These are phyloP conservation scores for Folsomia manolachei DNA, from an alignment of 2,888 invertebrate species.

Conservation along the genomic window DNA sequence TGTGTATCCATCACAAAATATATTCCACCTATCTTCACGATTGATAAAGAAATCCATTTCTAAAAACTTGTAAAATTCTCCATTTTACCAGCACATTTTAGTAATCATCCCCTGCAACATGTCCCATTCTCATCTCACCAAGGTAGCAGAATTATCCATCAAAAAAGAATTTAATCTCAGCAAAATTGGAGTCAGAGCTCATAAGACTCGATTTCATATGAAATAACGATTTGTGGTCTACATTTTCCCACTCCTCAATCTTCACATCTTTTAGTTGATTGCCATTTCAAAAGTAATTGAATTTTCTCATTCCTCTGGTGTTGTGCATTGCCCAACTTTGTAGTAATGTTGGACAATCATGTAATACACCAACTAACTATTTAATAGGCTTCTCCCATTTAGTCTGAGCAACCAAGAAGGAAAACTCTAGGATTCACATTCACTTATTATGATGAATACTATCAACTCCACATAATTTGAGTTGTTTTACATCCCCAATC, in stretches of 20 bases:
- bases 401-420: neutral
- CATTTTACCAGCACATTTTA: no score
- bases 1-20: no score
- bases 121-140: no score
- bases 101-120: no score
- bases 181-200: no score
- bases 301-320: neutral
- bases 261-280: neutral
- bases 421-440: neutral
- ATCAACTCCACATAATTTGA: no score
- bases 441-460: no score
- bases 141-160: no score
- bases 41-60: no score
- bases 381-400: neutral
- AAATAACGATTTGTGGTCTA: neutral
- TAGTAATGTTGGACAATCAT: neutral
- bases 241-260: constrained; percentile 1
- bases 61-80: no score
- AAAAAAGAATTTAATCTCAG: constrained; percentile 5
- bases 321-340: neutral
- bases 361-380: neutral
- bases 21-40: no score
- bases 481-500: no score
- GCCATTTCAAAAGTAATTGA: constrained; percentile 7
- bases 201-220: neutral